A percentile compares a stretch with the other conserved stretches of the same genome.
phyloP scores from a whole-genome alignment of 2,797 vertebrate genomes.

The Lepilemur ruficaudatus region DNA sequence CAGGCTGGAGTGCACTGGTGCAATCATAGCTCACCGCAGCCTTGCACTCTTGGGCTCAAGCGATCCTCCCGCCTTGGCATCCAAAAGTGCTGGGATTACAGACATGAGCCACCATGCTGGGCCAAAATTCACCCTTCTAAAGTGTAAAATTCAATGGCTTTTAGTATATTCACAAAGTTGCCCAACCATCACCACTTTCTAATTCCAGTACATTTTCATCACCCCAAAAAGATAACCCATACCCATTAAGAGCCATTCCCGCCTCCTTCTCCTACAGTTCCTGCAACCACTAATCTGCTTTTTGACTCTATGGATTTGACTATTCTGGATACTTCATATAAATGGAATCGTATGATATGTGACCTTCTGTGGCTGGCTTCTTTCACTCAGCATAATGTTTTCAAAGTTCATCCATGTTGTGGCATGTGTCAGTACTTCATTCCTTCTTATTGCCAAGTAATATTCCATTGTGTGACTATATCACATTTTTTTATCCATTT shows the following conservation, averaged over 20 bases:
- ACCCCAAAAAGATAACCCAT: neutral
- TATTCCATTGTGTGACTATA: neutral
- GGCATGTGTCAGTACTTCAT: neutral
- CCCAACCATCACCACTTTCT: neutral
- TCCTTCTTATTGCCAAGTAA: neutral
- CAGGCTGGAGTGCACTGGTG: neutral
- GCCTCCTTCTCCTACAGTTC: neutral
- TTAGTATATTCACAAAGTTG: neutral
- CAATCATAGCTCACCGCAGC: neutral
- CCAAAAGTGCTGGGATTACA: neutral
- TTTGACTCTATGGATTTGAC: neutral
- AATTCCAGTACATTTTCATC: neutral
- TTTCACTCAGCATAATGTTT: neutral
- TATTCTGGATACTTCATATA: neutral
- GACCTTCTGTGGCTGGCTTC: neutral
- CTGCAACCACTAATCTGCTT: neutral
- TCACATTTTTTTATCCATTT: neutral
- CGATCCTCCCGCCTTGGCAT: neutral
- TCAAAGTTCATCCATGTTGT: too few relatives aligned
- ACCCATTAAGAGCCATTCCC: too few relatives aligned
- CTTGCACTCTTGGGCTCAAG: neutral
- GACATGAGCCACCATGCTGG: neutral
- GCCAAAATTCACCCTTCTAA: neutral
- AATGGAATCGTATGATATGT: neutral
- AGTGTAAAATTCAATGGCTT: neutral